These are phyloP conservation scores for Gorsachius magnificus DNA, from an alignment of 2,797 vertebrate species.

Conservation along the genomic window DNA sequence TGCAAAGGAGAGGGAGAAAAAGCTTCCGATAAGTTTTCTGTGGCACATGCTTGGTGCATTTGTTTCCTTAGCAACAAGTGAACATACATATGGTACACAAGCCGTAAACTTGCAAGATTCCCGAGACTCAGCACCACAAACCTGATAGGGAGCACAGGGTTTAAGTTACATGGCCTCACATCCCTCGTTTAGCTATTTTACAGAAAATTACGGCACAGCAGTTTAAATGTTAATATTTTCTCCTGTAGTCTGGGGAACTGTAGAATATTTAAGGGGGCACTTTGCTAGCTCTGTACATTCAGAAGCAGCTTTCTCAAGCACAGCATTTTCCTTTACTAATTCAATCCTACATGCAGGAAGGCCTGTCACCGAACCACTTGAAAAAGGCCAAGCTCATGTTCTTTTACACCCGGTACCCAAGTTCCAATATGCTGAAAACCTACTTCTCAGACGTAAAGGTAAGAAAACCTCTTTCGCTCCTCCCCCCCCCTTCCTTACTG, in stretches of 20 bases:
- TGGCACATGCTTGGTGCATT: constrained; percentile 7
- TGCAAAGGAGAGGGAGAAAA: constrained; percentile 21
- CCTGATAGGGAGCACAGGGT: not conserved
- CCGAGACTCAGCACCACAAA: not conserved
- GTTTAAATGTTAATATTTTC: not conserved
- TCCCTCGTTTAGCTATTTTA: not conserved
- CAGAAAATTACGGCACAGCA: not conserved
- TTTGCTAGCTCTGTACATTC: not conserved
- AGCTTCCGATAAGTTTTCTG: constrained; percentile 23
- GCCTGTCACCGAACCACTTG: constrained; percentile 97
- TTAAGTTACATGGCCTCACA: not conserved
- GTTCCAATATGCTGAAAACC: constrained; percentile 99
- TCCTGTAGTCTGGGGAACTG: not conserved
- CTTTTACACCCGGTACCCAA: constrained; percentile 98
- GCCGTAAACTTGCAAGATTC: not conserved
- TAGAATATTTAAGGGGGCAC: not conserved
- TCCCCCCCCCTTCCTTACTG: not conserved
- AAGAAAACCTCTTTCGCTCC: constrained; percentile 64
- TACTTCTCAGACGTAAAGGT: constrained; percentile 99
- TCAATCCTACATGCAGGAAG: constrained; percentile 95
- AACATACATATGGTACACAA: constrained; percentile 32
- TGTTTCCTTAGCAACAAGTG: constrained; percentile 78
- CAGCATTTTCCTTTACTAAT: constrained; percentile 85
- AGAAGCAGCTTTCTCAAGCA: constrained; percentile 4
- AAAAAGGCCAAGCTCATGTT: constrained; percentile 99